Evolutionary conservation across 2,888 invertebrate species (phyloP).

Genomic region (Epinotia bilunana): DNA sequence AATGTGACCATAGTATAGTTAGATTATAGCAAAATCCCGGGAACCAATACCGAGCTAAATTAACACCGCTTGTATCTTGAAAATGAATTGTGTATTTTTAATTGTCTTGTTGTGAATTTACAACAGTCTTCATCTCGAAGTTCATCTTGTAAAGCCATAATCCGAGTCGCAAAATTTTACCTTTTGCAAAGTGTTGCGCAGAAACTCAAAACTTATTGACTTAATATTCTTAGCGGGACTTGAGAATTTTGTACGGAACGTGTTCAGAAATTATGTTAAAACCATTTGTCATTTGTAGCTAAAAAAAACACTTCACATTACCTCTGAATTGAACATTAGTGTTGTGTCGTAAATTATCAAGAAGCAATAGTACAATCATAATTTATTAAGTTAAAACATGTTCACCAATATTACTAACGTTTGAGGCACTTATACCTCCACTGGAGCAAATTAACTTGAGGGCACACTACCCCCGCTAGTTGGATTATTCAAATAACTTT

Average conservation of each 20-base stretch:
- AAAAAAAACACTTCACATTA: no score
- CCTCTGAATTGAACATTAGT: background rate
- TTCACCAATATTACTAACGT: conserved; percentile 22
- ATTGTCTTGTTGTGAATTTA: conserved; percentile 7
- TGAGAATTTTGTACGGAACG: conserved; percentile 22
- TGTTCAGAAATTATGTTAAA: conserved; percentile 19
- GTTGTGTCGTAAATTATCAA: background rate
- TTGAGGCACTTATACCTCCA: conserved; percentile 41
- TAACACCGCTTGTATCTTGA: background rate
- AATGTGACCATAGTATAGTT: no score
- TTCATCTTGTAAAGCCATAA: conserved; percentile 35
- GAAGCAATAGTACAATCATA: conserved; percentile 2
- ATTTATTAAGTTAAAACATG: conserved; percentile 22
- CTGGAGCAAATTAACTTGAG: conserved; percentile 48
- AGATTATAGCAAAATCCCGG: no score
- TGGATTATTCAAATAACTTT: conserved; percentile 50
- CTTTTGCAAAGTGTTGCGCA: conserved; percentile 21
- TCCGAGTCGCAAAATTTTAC: conserved; percentile 38
- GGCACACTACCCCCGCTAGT: conserved; percentile 48
- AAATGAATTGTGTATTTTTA: background rate
- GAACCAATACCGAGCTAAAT: no score
- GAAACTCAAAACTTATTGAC: conserved; percentile 38
- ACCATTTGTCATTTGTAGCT: background rate
- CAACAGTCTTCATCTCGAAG: conserved; percentile 17
- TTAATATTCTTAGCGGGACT: conserved; percentile 41